phyloP scores from a whole-genome alignment of 2,888 invertebrate genomes.

The Scrobipalpa costella region DNA sequence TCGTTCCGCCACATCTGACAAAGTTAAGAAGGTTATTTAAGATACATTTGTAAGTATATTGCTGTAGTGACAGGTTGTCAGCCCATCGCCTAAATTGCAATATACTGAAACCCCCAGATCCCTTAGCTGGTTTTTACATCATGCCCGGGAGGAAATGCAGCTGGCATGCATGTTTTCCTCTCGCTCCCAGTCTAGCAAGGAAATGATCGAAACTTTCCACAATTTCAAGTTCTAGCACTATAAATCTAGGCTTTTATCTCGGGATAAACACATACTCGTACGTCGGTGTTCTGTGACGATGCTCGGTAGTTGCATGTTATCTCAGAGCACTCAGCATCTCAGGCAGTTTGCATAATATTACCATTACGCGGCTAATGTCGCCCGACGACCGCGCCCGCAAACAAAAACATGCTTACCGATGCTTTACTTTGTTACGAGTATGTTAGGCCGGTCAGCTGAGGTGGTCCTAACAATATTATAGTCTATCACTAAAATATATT shows the following conservation, averaged over 20 bases:
- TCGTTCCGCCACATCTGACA: too few relatives aligned
- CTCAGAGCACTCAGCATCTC: slow-evolving; percentile 42
- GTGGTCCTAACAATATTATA: background rate
- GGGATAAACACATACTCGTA: background rate
- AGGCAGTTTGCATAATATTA: slow-evolving; percentile 57
- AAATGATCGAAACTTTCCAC: background rate
- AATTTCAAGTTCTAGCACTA: background rate
- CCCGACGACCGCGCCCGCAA: slow-evolving; percentile 39
- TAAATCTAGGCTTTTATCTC: slow-evolving; percentile 16
- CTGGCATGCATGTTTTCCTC: too few relatives aligned
- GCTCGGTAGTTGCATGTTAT: slow-evolving; percentile 32
- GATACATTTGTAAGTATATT: too few relatives aligned
- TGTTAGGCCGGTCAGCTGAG: background rate
- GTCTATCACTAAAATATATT: too few relatives aligned
- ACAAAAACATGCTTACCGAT: slow-evolving; percentile 26
- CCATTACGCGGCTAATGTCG: slow-evolving; percentile 49
- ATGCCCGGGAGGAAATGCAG: background rate
- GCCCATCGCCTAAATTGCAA: too few relatives aligned
- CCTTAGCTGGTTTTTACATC: background rate
- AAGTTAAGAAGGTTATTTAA: too few relatives aligned
- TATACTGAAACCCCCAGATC: background rate
- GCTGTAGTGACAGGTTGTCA: too few relatives aligned
- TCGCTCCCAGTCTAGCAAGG: background rate
- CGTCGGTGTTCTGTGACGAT: too few relatives aligned
- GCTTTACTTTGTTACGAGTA: slow-evolving; percentile 16